Evolutionary conservation across 2,888 invertebrate species (phyloP).

Genomic region (Synanthedon myopaeformis): DNA sequence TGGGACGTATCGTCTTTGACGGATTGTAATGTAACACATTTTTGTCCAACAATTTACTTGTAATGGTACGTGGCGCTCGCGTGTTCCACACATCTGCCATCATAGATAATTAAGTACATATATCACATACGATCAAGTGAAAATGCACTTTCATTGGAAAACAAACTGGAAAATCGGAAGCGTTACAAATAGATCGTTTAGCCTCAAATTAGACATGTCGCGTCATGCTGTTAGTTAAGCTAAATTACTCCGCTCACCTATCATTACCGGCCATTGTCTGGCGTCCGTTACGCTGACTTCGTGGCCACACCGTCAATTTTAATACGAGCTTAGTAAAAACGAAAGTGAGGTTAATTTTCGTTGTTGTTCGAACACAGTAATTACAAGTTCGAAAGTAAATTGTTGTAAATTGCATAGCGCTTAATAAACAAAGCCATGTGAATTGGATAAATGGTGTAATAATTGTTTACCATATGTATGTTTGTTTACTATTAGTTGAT

Average conservation of each 20-base stretch:
- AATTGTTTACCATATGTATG: too few species aligned
- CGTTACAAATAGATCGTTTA: slow-evolving; percentile 20
- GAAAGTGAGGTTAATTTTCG: slow-evolving; percentile 12
- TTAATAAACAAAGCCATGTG: too few species aligned
- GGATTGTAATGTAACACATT: slow-evolving; percentile 2
- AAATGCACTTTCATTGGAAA: slow-evolving; percentile 45
- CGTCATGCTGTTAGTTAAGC: slow-evolving; percentile 5
- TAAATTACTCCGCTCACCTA: slow-evolving; percentile 1
- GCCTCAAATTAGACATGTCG: slow-evolving; percentile 23
- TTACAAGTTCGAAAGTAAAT: slow-evolving; percentile 5
- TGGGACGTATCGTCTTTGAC: neutral
- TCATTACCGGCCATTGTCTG: slow-evolving; percentile 11
- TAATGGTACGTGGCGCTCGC: slow-evolving; percentile 6
- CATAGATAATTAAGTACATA: slow-evolving; percentile 7
- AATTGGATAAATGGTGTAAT: too few species aligned
- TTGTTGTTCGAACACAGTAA: slow-evolving; percentile 3
- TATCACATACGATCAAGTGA: slow-evolving; percentile 26
- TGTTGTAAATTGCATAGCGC: neutral
- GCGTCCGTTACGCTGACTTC: slow-evolving; percentile 12
- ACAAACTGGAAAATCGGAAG: slow-evolving; percentile 42
- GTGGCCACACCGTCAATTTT: neutral
- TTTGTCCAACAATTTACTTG: slow-evolving; percentile 1
- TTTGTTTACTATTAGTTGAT: too few species aligned
- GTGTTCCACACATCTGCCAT: neutral
- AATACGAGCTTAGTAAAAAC: slow-evolving; percentile 10